Base-by-base conservation (phyloP, 1,140 invertebrate species). In the Drosophila sucinea region DNA sequence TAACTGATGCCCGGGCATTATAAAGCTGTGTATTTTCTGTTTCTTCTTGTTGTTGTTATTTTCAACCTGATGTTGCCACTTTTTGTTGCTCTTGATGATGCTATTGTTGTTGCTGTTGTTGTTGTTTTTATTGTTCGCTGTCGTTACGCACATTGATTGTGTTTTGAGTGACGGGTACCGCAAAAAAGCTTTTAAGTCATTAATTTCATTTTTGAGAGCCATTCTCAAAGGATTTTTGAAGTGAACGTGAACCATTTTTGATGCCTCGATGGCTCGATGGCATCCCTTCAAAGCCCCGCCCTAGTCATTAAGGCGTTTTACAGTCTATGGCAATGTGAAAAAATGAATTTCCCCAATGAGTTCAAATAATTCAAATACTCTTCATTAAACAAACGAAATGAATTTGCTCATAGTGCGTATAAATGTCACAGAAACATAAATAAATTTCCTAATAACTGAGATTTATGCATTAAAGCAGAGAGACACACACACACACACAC, bases 171-270 rank as follows among this genome's bases (percentile, higher is more conserved):
- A 86, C 83, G 79, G 81, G 83, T 71, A 87, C 83, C 83, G 79
- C 83, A 86, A 77, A 86, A 86, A 86, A 86, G 83, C 83, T 86
- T 86, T 86, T 87, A 86, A 86, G 83, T 86, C 83, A 86, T 86
- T 86, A 86, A 86, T 87, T 86, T 86, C 67, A 83, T 86, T 87
- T 51, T 87, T 72, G 65, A 74, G 65, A 65, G 77, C 67, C 76
- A 69, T 57, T 62, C 82, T 81, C 79, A 90, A 90, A 81, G 78
- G 81, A 86, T 82, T 82, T 56, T 80, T 83, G 73, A 90, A 90
- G 81, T 74, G 81, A 67, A 82, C 73, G 79, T 70, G 81, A 67
- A 82, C 71, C 79, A 75, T 73, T 81, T 79, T 75, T 71, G 67
- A 67, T 70, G 69, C 70, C 70, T 73, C 70, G 44, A 67, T 68